Percentiles rank a stretch among this genome's conserved stretches.
Conservation (phyloP, 2,797 vertebrate species). For the Tokudaia muenninki region DNA sequence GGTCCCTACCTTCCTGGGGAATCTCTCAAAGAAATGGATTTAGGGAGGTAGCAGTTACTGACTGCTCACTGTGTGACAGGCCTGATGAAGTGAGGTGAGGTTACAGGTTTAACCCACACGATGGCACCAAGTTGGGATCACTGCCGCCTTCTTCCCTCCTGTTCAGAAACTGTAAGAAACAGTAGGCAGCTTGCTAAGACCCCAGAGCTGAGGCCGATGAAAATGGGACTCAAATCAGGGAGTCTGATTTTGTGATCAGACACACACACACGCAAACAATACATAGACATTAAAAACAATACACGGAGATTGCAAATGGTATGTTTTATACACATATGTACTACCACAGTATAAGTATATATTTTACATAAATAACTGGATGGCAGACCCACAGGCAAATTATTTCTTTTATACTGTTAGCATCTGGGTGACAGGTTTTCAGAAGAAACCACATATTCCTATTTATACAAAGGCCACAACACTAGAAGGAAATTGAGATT, state of each 20-base stretch:
- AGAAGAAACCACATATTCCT: background rate
- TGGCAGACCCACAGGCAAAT: background rate
- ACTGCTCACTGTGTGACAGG: background rate
- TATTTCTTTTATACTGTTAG: constrained; percentile 9
- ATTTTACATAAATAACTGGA: constrained; percentile 33
- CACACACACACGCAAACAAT: background rate
- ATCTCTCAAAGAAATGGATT: background rate
- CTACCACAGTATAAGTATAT: background rate
- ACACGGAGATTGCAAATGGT: background rate
- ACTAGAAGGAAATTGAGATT: constrained; percentile 43
- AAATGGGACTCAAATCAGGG: constrained; percentile 47
- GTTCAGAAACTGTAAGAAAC: constrained; percentile 58
- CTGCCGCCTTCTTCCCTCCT: background rate
- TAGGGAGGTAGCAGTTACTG: background rate
- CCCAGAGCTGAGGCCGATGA: background rate
- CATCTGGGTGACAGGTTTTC: background rate
- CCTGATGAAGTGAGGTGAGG: background rate
- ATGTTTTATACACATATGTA: background rate
- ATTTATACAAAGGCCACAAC: constrained; percentile 17
- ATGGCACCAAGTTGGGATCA: background rate
- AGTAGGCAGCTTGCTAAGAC: constrained; percentile 28
- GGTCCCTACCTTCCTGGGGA: background rate
- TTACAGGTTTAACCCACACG: constrained; percentile 11
- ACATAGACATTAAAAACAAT: background rate
- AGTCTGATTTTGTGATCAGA: background rate